Conservation (phyloP, 2,113 vertebrate species). For the Orthonyx spaldingii region DNA sequence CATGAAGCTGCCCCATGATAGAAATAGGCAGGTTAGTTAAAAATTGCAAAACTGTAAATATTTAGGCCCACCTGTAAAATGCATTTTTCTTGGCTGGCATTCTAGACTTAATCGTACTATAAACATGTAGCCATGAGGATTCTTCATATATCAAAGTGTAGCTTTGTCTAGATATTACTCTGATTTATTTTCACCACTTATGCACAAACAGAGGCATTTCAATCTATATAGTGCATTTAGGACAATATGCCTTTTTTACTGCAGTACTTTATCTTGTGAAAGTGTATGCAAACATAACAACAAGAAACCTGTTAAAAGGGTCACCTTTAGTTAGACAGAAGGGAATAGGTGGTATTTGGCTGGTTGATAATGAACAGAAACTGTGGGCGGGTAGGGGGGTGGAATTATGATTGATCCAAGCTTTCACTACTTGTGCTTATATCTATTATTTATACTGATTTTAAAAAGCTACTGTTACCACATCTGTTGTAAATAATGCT, state of each 20-base stretch:
- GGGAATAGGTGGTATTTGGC: neutral
- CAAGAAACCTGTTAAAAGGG: conserved; percentile 21
- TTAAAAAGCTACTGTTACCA: neutral
- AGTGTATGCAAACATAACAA: conserved; percentile 4
- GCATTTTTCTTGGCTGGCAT: conserved; percentile 69
- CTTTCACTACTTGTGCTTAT: neutral
- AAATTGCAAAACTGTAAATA: conserved; percentile 66
- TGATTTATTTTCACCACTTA: conserved; percentile 74
- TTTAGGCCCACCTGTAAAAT: conserved; percentile 62
- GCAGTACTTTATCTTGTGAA: conserved; percentile 60
- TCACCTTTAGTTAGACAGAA: conserved; percentile 54
- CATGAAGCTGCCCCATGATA: conserved; percentile 55
- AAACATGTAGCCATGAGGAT: conserved; percentile 57
- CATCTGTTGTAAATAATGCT: neutral
- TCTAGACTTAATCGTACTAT: conserved; percentile 57
- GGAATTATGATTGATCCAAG: neutral
- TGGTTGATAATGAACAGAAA: neutral
- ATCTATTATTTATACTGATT: neutral
- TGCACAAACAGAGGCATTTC: conserved; percentile 48
- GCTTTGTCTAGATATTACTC: conserved; percentile 68
- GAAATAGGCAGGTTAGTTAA: conserved; percentile 66
- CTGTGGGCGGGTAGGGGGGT: accelerated
- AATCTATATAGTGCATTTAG: conserved; percentile 48
- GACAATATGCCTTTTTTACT: conserved; percentile 48
- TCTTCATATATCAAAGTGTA: conserved; percentile 69